Base-by-base conservation (phyloP, 1,140 invertebrate species). In the Drosophila nikananu region DNA sequence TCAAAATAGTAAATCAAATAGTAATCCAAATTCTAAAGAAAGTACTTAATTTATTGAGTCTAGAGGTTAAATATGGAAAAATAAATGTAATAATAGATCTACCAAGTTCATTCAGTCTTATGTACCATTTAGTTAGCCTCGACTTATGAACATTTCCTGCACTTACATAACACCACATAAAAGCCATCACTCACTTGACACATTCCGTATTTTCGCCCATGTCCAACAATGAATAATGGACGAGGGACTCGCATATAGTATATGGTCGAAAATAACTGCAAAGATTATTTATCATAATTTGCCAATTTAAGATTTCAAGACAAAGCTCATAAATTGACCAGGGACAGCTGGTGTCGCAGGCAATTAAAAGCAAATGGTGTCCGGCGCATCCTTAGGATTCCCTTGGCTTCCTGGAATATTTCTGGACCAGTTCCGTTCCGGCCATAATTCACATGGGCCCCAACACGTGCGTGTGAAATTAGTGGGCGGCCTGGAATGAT, bases 401-500 rank as follows among this genome's bases (percentile, higher is more conserved):
- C 25, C 27, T 57, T 30, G 12, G 12, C 30, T 30, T 57, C 27
- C n/a, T 62, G 15, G 17, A 3, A 52, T 37, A 27, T 51, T 52
- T 73, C 37, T 61, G 44, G 68, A 72, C 37, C 52, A 51, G 35
- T 60, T 73, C 15, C 68, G 13, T 62, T 63, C 27, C 27, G 42
- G 49, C 68, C 49, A 66, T 90, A 87, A 80, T 66, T 81, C 79
- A 67, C 55, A 25, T 23, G 30, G 44, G 61, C 59, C 59, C 76
- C 60, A 82, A 66, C 83, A 86, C 75, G 65, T 86, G 77, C 68
- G 51, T 62, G 41, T 42, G 46, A 51, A 61, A 73, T 74, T 72
- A 61, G n/a, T 32, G 62, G 7, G 73, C 46, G 48, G 67, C 32
- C 83, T 86, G 83, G 83, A 86, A 82, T 77, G 77, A 77, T 82